Conservation (phyloP, 2,797 vertebrate genomes). For the Tarsius wallacei region DNA sequence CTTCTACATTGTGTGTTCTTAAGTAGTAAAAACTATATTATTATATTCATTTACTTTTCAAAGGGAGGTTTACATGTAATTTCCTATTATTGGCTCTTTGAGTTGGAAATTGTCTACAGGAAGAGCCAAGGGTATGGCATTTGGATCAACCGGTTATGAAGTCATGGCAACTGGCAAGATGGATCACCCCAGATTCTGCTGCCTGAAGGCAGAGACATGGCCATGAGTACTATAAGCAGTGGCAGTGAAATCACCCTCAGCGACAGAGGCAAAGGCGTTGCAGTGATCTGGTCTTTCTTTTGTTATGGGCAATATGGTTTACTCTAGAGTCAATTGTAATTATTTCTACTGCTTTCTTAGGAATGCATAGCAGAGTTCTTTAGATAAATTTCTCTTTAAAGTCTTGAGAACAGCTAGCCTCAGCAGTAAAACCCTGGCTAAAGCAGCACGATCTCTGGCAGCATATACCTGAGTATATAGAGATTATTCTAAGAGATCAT, state of each 20-base stretch:
- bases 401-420: neutral
- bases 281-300: neutral
- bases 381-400: neutral
- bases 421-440: neutral
- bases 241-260: no score
- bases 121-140: rapidly evolving
- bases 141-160: neutral
- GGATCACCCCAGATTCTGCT: neutral
- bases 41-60: neutral
- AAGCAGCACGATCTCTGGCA: neutral
- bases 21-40: neutral
- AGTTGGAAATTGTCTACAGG: neutral
- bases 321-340: neutral
- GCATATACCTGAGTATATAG: rapidly evolving
- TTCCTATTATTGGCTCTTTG: neutral
- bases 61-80: neutral
- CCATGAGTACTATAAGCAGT: no score
- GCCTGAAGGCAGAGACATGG: neutral
- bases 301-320: neutral
- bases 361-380: neutral
- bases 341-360: neutral
- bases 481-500: neutral
- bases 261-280: no score
- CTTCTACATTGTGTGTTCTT: neutral
- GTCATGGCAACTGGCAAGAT: neutral